phyloP scores from a whole-genome alignment of 1,140 invertebrate species.

The Zaprionus africanus region DNA sequence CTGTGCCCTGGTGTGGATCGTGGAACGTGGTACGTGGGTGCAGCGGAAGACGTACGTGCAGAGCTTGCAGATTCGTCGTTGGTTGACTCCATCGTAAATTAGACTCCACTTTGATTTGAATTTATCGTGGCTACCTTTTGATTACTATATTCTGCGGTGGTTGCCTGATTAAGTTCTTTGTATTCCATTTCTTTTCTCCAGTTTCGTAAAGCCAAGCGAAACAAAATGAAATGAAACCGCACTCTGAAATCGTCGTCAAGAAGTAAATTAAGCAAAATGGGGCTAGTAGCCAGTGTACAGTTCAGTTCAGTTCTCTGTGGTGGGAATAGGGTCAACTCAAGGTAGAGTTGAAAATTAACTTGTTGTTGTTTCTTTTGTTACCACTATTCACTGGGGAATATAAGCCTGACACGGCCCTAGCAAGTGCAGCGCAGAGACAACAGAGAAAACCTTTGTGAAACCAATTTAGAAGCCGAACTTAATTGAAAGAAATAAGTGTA shows the following conservation, averaged over 20 bases:
- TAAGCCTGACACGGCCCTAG: slow-evolving; percentile 18
- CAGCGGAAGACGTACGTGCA: slow-evolving; percentile 47
- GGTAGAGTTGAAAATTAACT: slow-evolving; percentile 25
- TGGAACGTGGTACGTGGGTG: slow-evolving; percentile 51
- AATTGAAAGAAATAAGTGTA: background rate
- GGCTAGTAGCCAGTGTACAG: slow-evolving; percentile 32
- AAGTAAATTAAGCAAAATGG: slow-evolving; percentile 38
- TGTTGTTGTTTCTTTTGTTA: slow-evolving; percentile 7
- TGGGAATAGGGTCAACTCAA: slow-evolving; percentile 49
- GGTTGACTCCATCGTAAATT: slow-evolving; percentile 47
- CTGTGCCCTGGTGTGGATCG: background rate
- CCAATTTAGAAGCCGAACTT: background rate
- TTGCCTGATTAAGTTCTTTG: slow-evolving; percentile 47
- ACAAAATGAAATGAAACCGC: slow-evolving; percentile 42
- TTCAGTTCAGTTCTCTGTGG: slow-evolving; percentile 36
- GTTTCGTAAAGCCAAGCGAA: slow-evolving; percentile 29
- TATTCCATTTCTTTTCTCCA: slow-evolving; percentile 12
- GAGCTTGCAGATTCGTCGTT: slow-evolving; percentile 45
- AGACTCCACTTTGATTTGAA: slow-evolving; percentile 59
- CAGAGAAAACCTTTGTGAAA: slow-evolving; percentile 19
- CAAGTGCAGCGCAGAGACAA: slow-evolving; percentile 28
- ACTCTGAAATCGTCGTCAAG: slow-evolving; percentile 38
- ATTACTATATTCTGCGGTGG: slow-evolving; percentile 45
- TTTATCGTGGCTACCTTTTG: slow-evolving; percentile 53
- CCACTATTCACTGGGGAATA: slow-evolving; percentile 30